Evolutionary conservation across 2,797 vertebrate species (phyloP).

Genomic region (Poeciliopsis turneri): DNA sequence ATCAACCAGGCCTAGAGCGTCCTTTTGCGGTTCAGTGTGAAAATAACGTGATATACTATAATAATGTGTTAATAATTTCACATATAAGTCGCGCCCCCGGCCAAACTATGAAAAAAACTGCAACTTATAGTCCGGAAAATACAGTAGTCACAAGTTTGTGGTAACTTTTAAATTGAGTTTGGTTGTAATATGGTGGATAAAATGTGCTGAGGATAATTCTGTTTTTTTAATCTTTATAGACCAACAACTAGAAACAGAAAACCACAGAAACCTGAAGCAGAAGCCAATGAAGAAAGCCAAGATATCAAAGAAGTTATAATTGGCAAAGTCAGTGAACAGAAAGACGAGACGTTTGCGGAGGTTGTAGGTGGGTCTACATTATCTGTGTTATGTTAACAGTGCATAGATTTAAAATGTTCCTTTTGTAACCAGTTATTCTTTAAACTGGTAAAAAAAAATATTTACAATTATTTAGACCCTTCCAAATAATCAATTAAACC

Average conservation of each 20-base stretch:
- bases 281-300: conserved; percentile 30
- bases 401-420: neutral
- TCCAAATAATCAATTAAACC: neutral
- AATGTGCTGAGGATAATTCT: neutral
- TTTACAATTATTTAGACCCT: neutral
- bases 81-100: too few relatives aligned
- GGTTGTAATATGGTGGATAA: neutral
- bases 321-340: conserved; percentile 18
- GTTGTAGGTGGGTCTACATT: conserved; percentile 58
- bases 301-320: conserved; percentile 46
- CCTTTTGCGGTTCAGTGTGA: too few relatives aligned
- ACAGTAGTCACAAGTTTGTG: neutral
- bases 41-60: too few relatives aligned
- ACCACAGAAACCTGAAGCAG: conserved; percentile 5
- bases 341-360: conserved; percentile 43
- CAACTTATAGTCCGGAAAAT: too few relatives aligned
- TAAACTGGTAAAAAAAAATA: neutral
- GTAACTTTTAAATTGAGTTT: neutral
- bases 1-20: too few relatives aligned
- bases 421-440: too few relatives aligned
- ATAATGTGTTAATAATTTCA: too few relatives aligned
- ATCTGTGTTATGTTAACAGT: neutral
- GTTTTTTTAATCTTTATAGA: conserved; percentile 19
- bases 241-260: conserved; percentile 23
- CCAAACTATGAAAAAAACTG: too few relatives aligned